A percentile compares a stretch with the other conserved stretches of the same genome.
These are phyloP conservation scores for Xylophagus ater DNA, from an alignment of 2,888 invertebrate species.

Conservation along the genomic window DNA sequence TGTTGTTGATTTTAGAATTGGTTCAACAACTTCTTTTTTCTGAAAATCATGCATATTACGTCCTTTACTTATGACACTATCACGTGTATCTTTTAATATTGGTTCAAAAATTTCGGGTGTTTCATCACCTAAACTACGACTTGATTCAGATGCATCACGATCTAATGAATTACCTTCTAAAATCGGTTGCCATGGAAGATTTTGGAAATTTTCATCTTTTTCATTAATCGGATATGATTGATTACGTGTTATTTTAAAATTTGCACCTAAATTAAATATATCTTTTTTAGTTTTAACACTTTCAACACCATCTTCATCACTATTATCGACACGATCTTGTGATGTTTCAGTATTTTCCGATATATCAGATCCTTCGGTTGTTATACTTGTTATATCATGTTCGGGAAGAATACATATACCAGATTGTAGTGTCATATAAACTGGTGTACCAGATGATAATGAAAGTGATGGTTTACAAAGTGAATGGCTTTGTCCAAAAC, in stretches of 20 bases:
- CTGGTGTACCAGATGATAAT: conserved; percentile 60
- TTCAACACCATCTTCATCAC: conserved; percentile 29
- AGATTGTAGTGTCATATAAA: conserved; percentile 60
- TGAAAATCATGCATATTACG: conserved; percentile 27
- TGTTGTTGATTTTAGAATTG: conserved; percentile 53
- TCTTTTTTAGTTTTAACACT: conserved; percentile 35
- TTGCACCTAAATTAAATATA: conserved; percentile 36
- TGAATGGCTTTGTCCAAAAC: conserved; percentile 73
- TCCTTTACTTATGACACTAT: conserved; percentile 26
- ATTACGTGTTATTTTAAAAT: conserved; percentile 32
- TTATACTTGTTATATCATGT: conserved; percentile 32
- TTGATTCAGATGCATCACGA: conserved; percentile 31
- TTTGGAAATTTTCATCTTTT: conserved; percentile 27
- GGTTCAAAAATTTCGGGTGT: conserved; percentile 46
- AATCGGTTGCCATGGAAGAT: conserved; percentile 44
- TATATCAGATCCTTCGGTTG: conserved; percentile 19
- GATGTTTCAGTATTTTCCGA: conserved; percentile 29
- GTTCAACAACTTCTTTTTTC: conserved; percentile 58
- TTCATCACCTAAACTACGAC: conserved; percentile 29
- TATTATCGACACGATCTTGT: conserved; percentile 17
- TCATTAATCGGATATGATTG: conserved; percentile 19
- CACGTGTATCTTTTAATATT: conserved; percentile 33
- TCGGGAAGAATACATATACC: conserved; percentile 64
- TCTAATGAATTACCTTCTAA: conserved; percentile 41
- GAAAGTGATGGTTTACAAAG: conserved; percentile 66